Percentiles rank a stretch among this genome's conserved stretches.
These are phyloP conservation scores for Rana temporaria DNA, from an alignment of 2,113 vertebrate species.

Conservation along the genomic window DNA sequence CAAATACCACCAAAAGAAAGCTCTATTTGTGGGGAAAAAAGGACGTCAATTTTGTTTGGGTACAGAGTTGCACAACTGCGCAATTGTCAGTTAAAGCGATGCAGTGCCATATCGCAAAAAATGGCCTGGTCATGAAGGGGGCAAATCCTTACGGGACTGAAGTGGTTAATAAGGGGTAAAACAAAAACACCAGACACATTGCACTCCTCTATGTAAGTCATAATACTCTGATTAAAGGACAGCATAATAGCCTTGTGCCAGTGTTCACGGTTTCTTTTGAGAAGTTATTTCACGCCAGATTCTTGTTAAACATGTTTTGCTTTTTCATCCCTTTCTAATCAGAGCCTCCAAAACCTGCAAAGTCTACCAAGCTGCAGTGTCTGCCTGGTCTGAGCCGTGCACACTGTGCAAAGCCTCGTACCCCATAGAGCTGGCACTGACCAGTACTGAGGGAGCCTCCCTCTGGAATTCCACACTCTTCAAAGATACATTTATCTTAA, in stretches of 20 bases:
- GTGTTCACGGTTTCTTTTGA: background rate
- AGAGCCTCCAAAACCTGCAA: background rate
- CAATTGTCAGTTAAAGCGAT: no score
- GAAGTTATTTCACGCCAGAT: background rate
- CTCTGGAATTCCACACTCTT: constrained; percentile 49
- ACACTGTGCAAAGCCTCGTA: constrained; percentile 41
- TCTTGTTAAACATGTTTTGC: constrained; percentile 15
- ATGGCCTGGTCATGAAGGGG: no score
- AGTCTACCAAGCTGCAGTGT: constrained; percentile 1
- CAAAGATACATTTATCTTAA: constrained; percentile 52
- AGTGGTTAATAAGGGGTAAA: no score
- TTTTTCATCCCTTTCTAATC: constrained; percentile 35
- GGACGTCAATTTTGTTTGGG: no score
- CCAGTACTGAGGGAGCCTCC: constrained; percentile 58
- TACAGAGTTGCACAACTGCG: no score
- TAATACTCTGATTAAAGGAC: no score
- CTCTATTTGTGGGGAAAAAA: no score
- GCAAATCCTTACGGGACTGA: no score
- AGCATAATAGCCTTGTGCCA: background rate
- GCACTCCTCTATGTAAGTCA: background rate
- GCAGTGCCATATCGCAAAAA: no score
- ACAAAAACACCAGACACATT: no score
- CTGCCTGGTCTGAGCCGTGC: constrained; percentile 2
- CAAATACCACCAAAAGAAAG: no score
- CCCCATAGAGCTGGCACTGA: constrained; percentile 54